Conservation (phyloP, 2,113 vertebrate species). For the Cyanoderma ruficeps region DNA sequence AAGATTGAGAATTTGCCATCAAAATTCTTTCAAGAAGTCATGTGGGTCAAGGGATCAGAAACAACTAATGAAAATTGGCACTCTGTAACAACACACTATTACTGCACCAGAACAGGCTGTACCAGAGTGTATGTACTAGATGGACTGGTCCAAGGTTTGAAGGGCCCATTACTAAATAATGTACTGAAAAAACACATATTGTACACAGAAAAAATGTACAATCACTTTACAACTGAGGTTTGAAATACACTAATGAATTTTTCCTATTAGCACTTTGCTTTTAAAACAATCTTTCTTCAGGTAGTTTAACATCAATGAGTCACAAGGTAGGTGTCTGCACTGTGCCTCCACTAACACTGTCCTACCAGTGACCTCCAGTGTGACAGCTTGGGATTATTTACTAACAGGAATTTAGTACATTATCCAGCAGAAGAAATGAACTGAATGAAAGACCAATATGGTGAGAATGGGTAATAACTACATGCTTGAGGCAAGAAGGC, state of each 20-base stretch:
- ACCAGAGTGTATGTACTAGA: neutral
- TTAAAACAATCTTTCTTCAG: neutral
- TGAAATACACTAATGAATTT: neutral
- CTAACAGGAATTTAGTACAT: slow-evolving; percentile 30
- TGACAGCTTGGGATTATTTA: slow-evolving; percentile 43
- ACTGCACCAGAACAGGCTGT: neutral
- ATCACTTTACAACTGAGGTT: neutral
- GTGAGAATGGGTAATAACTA: neutral
- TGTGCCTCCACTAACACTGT: neutral
- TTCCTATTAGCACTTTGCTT: neutral
- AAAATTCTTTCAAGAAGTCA: neutral
- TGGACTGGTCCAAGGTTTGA: neutral
- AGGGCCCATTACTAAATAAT: neutral
- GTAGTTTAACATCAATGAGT: neutral
- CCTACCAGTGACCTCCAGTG: slow-evolving; percentile 53
- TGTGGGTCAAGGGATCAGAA: neutral
- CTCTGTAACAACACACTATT: neutral
- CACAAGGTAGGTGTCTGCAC: neutral
- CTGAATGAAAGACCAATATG: slow-evolving; percentile 6
- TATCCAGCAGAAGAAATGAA: neutral
- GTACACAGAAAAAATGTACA: neutral
- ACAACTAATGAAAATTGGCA: neutral
- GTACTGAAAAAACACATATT: neutral
- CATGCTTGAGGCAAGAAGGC: neutral
- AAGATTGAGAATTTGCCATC: neutral